Conservation (phyloP, 2,113 vertebrate species). For the Spea multiplicata region DNA sequence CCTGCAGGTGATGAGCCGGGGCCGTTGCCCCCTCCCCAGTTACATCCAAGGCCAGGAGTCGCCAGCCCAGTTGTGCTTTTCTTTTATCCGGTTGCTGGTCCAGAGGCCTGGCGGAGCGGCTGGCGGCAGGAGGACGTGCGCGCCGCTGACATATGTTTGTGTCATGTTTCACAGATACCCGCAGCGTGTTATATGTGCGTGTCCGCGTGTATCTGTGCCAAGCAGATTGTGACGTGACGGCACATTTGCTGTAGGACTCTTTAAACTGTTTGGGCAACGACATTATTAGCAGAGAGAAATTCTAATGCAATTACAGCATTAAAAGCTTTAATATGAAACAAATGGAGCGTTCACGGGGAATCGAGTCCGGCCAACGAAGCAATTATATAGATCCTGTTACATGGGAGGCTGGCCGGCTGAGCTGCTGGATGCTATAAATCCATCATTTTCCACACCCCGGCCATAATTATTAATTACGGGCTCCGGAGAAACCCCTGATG, state of each 20-base stretch:
- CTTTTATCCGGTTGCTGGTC: background rate
- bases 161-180: constrained; percentile 12
- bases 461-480: too few relatives aligned
- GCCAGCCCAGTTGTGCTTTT: too few relatives aligned
- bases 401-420: background rate
- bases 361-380: background rate
- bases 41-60: too few relatives aligned
- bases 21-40: too few relatives aligned
- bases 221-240: constrained; percentile 3
- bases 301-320: constrained; percentile 14
- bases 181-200: background rate
- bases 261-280: background rate
- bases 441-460: background rate
- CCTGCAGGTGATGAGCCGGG: too few relatives aligned
- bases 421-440: background rate
- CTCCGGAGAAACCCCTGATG: too few relatives aligned
- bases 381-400: background rate
- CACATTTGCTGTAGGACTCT: constrained; percentile 11
- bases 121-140: background rate
- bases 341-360: constrained; percentile 1
- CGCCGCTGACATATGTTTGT: constrained; percentile 26
- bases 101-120: background rate
- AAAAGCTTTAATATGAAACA: constrained; percentile 3
- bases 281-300: constrained; percentile 5
- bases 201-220: constrained; percentile 5